Evolutionary conservation across 2,113 vertebrate genomes (phyloP), one percentile per base, ranked within the genome.

Genomic region (Oophaga pumilio): DNA sequence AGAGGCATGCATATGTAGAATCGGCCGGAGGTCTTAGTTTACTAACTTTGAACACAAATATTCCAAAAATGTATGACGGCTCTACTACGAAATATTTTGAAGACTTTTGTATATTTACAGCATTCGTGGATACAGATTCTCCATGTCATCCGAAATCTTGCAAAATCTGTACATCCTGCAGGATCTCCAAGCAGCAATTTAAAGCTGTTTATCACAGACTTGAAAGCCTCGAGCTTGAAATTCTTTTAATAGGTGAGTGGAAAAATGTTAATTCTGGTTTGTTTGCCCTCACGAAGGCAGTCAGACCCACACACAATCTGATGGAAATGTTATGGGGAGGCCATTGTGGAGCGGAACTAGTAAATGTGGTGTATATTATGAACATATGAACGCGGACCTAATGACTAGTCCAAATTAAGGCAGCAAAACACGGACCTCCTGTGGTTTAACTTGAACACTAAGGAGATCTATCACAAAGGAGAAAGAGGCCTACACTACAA

Each of bases 21-120:
- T 62, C 62, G 11, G 20, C 6, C 11, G 8, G 1, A 22, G 66
- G 6, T 28, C 8, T 71, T 71, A 3, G 43, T 22, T 18, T 74
- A 50, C 71, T 18, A 18, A 2, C 69, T 8, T 43, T 43, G 13
- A 74, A 80, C 1, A 60, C 62, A 90, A 50, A 11, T 82, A 84
- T 91, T 91, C 85, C 0, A 73, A 90, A 90, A 68, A 83, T 24
- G 64, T 89, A 28, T 24, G 73, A 86, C 74, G 87, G 89, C 84
- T 88, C 82, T 71, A 87, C 24, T 71, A 71, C 8, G 62, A 64
- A 56, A 78, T n/a, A 49, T 52, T 56, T 57, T 52, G 22, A 81
- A 56, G 90, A 88, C 6, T 76, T 87, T 50, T 43, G 89, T 64
- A 8, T 89, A 86, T 89, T 89, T 89, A 87, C 43, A 83, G 85